Conservation (phyloP, 92 coral and sea anemone genomes). For the Pocillopora grandis region DNA sequence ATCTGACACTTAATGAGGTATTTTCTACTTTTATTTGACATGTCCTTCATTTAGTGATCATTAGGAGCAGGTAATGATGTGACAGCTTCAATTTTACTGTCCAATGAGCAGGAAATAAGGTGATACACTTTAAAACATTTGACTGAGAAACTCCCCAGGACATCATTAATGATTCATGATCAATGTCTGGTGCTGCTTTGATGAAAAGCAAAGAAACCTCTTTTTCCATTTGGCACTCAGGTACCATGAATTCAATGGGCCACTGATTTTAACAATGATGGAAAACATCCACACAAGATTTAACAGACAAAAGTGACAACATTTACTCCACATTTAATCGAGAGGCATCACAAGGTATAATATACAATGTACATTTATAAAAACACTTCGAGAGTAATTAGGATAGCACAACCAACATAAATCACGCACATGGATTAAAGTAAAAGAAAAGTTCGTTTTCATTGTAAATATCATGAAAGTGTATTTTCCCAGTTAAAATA, state of each 20-base stretch:
- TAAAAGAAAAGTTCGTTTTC: too few relatives aligned
- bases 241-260: not conserved
- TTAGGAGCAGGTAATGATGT: conserved; percentile 14
- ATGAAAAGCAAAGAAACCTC: not conserved
- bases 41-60: not conserved
- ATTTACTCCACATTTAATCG: too few relatives aligned
- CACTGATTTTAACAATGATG: not conserved
- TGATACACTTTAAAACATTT: conserved; percentile 8
- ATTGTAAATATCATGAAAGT: too few relatives aligned
- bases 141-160: conserved; percentile 9
- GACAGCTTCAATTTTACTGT: not conserved
- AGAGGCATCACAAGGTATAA: not conserved
- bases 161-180: conserved; percentile 26
- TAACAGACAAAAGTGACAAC: not conserved
- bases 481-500: too few relatives aligned
- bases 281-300: not conserved
- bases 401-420: not conserved
- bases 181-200: conserved; percentile 2
- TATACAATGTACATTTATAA: too few relatives aligned
- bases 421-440: not conserved
- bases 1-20: conserved; percentile 1
- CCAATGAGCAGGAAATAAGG: conserved; percentile 20
- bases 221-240: not conserved
- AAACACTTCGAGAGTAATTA: not conserved
- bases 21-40: not conserved